Evolutionary conservation across 2,888 invertebrate species (phyloP).

Genomic region (Acanthococcus lagerstroemiae): DNA sequence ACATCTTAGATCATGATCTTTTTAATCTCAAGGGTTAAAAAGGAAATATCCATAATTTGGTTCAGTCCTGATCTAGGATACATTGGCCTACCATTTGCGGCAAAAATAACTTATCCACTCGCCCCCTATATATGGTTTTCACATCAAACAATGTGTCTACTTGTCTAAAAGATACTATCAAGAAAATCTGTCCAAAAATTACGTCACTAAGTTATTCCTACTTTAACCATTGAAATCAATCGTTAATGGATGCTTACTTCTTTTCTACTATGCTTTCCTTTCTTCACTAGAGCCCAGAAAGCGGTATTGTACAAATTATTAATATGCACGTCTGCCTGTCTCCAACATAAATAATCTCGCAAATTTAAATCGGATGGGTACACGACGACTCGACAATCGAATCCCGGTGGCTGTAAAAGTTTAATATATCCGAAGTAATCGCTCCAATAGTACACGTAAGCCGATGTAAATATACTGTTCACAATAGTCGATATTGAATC

Average conservation of each 20-base stretch:
- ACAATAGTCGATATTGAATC: constrained; percentile 77
- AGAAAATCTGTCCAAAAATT: not conserved
- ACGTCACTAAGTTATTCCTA: not conserved
- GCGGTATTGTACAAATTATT: constrained; percentile 95
- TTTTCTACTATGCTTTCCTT: constrained; percentile 38
- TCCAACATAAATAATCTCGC: constrained; percentile 81
- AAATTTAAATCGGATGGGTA: constrained; percentile 82
- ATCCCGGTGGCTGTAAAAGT: constrained; percentile 76
- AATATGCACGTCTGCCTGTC: constrained; percentile 90
- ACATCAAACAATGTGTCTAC: too few species aligned
- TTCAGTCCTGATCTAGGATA: too few species aligned
- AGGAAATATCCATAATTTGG: too few species aligned
- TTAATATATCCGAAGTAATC: constrained; percentile 58
- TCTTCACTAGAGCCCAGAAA: constrained; percentile 82
- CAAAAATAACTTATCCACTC: too few species aligned
- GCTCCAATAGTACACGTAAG: constrained; percentile 79
- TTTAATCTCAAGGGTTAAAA: too few species aligned
- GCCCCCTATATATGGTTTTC: too few species aligned
- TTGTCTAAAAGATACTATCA: too few species aligned
- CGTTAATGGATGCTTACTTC: not conserved
- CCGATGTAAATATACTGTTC: constrained; percentile 76
- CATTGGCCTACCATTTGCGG: too few species aligned
- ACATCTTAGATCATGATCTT: too few species aligned
- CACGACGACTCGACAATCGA: constrained; percentile 78
- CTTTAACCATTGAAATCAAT: too few species aligned